Evolutionary conservation across 2,113 vertebrate species (phyloP).

Genomic region (Nesoenas mayeri): DNA sequence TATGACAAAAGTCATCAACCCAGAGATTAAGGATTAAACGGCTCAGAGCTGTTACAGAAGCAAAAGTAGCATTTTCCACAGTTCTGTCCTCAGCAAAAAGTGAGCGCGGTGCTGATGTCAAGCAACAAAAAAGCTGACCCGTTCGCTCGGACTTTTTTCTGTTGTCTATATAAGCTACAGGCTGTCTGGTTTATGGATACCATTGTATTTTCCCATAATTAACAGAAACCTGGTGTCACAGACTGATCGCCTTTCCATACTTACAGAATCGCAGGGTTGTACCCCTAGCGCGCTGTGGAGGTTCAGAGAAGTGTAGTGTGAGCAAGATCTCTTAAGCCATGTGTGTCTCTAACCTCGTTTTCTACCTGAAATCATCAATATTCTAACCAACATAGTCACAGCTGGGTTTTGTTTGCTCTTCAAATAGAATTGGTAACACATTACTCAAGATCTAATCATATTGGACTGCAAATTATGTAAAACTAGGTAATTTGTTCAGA

Average conservation of each 20-base stretch:
- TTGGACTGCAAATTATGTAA: not conserved
- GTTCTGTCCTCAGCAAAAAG: constrained; percentile 9
- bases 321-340: not conserved
- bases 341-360: not conserved
- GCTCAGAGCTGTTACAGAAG: constrained; percentile 18
- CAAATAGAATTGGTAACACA: not conserved
- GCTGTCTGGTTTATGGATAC: not conserved
- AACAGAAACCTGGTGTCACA: not conserved
- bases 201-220: not conserved
- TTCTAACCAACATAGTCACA: not conserved
- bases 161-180: not conserved
- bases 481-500: not conserved
- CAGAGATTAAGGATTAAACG: constrained; percentile 60
- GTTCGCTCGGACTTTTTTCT: not conserved
- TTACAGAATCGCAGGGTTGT: not conserved
- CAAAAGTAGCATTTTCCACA: constrained; percentile 15
- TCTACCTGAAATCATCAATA: not conserved
- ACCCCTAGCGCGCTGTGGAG: not conserved
- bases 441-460: not conserved
- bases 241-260: not conserved
- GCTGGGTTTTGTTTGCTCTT: not conserved
- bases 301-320: not conserved
- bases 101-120: not conserved
- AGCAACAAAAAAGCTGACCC: not conserved
- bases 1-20: constrained; percentile 57